Evolutionary conservation across 2,113 vertebrate genomes (phyloP).

Genomic region (Tenebrosternarchus preto): DNA sequence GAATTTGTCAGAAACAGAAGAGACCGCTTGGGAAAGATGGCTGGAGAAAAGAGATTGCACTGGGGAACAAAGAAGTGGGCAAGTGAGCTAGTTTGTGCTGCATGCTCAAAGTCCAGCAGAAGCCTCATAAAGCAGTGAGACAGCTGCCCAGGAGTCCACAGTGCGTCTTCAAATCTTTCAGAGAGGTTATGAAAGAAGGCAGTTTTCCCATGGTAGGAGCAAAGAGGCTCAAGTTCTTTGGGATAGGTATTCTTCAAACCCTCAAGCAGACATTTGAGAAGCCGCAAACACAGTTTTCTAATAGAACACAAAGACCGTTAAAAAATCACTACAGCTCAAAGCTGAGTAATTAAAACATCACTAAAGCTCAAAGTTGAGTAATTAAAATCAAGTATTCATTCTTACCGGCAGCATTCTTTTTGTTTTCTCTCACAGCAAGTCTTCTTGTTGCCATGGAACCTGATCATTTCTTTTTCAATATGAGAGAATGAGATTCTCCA

Average conservation of each 20-base stretch:
- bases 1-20: slow-evolving; percentile 59
- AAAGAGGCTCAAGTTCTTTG: slow-evolving; percentile 60
- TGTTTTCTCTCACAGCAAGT: slow-evolving; percentile 63
- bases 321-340: not conserved
- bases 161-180: slow-evolving; percentile 51
- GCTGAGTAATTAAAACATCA: not conserved
- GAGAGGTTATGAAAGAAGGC: slow-evolving; percentile 68
- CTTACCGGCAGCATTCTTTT: slow-evolving; percentile 70
- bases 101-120: slow-evolving; percentile 56
- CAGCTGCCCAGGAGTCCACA: slow-evolving; percentile 59
- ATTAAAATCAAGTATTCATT: not conserved
- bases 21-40: slow-evolving; percentile 55
- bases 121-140: slow-evolving; percentile 65
- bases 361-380: not conserved
- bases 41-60: slow-evolving; percentile 66
- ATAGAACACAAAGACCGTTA: not conserved
- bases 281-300: slow-evolving; percentile 61
- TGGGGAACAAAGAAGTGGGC: slow-evolving; percentile 68
- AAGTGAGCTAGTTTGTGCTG: slow-evolving; percentile 54
- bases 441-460: slow-evolving; percentile 63
- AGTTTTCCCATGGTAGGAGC: slow-evolving; percentile 70
- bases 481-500: slow-evolving; percentile 77
- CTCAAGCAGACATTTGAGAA: slow-evolving; percentile 66
- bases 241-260: slow-evolving; percentile 64
- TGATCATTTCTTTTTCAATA: slow-evolving; percentile 71